Percentiles rank a stretch among this genome's conserved stretches.
phyloP scores from a whole-genome alignment of 2,113 vertebrate species.

The Saimiri boliviensis region DNA sequence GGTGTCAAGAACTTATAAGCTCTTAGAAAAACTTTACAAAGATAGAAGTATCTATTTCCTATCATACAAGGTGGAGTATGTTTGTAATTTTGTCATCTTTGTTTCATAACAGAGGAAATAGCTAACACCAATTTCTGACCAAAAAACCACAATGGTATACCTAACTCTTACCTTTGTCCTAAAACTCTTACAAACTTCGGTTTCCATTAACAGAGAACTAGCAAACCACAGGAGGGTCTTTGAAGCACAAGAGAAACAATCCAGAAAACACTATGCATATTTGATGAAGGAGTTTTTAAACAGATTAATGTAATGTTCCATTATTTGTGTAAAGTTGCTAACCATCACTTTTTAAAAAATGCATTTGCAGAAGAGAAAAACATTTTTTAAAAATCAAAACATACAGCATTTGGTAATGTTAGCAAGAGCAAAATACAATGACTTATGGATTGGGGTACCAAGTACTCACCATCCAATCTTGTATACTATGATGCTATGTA shows the following conservation, averaged over 20 bases:
- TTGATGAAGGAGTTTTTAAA: slow-evolving; percentile 7
- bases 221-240: not conserved
- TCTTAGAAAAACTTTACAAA: not conserved
- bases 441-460: not conserved
- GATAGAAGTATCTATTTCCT: not conserved
- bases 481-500: not conserved
- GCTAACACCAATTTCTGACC: not conserved
- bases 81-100: not conserved
- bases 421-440: not conserved
- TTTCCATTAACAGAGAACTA: not conserved
- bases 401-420: not conserved
- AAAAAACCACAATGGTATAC: not conserved
- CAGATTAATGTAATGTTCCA: not conserved
- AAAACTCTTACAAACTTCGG: not conserved
- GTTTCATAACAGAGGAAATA: not conserved
- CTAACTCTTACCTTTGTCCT: not conserved
- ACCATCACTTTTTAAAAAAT: not conserved
- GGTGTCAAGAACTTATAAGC: not conserved
- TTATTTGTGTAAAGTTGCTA: not conserved
- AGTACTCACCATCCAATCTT: not conserved
- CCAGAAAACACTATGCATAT: not conserved
- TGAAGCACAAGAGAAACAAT: not conserved
- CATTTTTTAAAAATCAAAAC: not conserved
- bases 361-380: not conserved
- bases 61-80: not conserved